A percentile compares a stretch with the other conserved stretches of the same genome.
Conservation (phyloP, 2,113 vertebrate species). For the Callipepla squamata region DNA sequence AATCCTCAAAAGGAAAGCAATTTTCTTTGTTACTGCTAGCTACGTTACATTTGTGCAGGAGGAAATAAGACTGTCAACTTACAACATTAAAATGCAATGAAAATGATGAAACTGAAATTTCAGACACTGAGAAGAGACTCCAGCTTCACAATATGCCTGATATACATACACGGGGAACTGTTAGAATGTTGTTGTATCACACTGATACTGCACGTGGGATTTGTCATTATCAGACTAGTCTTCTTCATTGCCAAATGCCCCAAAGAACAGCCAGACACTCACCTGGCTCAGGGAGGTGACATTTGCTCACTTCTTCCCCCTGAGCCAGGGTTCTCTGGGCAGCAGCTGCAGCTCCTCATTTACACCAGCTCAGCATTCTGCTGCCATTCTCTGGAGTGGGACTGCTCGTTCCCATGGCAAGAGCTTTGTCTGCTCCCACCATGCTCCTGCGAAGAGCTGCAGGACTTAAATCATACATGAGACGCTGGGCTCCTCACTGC, state of each 20-base stretch:
- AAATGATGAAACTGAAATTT: neutral
- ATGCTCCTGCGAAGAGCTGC: neutral
- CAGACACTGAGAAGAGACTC: neutral
- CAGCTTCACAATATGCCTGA: neutral
- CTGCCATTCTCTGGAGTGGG: constrained; percentile 49
- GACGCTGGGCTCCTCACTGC: neutral
- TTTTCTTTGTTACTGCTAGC: neutral
- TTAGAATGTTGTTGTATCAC: neutral
- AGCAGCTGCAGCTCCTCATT: constrained; percentile 61
- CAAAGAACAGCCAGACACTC: rapidly evolving
- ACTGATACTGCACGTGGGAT: neutral
- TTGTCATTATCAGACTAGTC: neutral
- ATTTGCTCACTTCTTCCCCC: neutral
- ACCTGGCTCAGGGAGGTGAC: neutral
- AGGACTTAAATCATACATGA: constrained; percentile 39
- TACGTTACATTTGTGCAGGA: neutral
- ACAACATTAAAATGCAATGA: neutral
- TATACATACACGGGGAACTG: neutral
- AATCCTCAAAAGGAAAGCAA: neutral
- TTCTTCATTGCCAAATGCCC: neutral
- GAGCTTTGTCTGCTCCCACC: constrained; percentile 59
- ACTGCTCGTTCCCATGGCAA: constrained; percentile 66
- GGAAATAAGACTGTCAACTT: neutral
- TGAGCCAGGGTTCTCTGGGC: neutral
- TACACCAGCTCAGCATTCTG: constrained; percentile 66